Evolutionary conservation across 1,140 invertebrate genomes (phyloP), one percentile per base, ranked within the genome.

Genomic region (Pararge aegeria): DNA sequence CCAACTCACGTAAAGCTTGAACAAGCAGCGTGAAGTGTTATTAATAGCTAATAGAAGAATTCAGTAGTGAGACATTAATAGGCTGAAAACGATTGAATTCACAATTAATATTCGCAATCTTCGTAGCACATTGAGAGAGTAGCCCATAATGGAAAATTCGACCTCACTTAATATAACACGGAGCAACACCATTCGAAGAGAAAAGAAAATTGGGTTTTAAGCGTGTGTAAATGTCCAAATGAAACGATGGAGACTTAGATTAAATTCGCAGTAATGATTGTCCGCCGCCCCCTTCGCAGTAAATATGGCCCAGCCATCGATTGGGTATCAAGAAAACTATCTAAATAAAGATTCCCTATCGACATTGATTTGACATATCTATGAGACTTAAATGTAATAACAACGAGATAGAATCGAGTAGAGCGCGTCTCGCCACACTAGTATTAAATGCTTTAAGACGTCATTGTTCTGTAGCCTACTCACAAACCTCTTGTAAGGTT

Each of bases 311-410:
- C 30, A 13, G 27, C 34, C 58, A 54, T 66, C 57, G 57, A 63
- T 66, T 66, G 56, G 61, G 40, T 61, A 70, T 66, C 58, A 56
- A 60, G 34, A 57, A 46, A 63, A 61, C 42, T 68, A 59, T 66
- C 63, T 59, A 73, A 64, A 73, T 76, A 73, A 73, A 76, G 69
- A 70, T 62, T 71, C 66, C 66, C 64, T 62, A 73, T 71, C 68
- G 67, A 71, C 55, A 63, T 64, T 56, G 52, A 71, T 73, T 69
- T 73, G 73, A 76, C 70, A 71, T 73, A 70, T 73, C 73, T 76
- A 73, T 53, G 70, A 71, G 55, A 67, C 64, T 42, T 62, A 54
- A 69, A 64, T 66, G 70, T 73, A 73, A 77, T 77, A 74, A 70
- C 63, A 68, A 68, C 53, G 37, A 65, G 64, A 70, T 75, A 63